Evolutionary conservation across 2,797 vertebrate species (phyloP), one percentile per base, ranked within the genome.

Genomic region (Clarias fuscus): DNA sequence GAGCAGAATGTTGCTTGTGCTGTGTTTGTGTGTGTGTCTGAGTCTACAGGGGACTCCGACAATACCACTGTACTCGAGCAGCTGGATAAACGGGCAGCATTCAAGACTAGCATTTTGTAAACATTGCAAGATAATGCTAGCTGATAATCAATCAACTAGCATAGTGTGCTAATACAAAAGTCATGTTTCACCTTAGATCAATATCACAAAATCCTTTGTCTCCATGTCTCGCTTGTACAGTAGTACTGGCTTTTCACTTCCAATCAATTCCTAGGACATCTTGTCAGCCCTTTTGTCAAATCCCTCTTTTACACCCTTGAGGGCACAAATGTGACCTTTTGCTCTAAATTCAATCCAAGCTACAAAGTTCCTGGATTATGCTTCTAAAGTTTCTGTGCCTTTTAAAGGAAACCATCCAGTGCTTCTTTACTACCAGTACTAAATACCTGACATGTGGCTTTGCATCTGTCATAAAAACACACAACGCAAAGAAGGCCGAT

Each of bases 51-150:
- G 58, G 56, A 18, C 53, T 48, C 48, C 56, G 56, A 40, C 48
- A 27, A 14, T 62, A 33, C 33, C 56, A 62, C 53, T 48, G 71
- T 40, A 48, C 30, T 30, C 13, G 18, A 24, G 27, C 87, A 88
- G 79, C 84, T 88, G 87, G 59, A 78, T 83, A 88, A 85, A 85
- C 84, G 85, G 83, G 6, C 72, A 37, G 67, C 58, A 77, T 70
- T 85, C 84, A 40, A 43, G n/a, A 14, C 58, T 37, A 71, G 43
- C 82, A 59, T 81, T 82, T 59, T 65, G 83, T 82, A 75, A 81
- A 85, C 77, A 82, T 58, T 43, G 67, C 86, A 48, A 7, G 62
- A 73, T n/a, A 59, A 76, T 27, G 33, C 10, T 10, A 75, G 7
- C 80, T 77, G 85, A 84, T 84, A 86, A 79, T 37, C 56, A 27